Evolutionary conservation across 2,888 invertebrate species (phyloP).

Genomic region (Meloe dianella): DNA sequence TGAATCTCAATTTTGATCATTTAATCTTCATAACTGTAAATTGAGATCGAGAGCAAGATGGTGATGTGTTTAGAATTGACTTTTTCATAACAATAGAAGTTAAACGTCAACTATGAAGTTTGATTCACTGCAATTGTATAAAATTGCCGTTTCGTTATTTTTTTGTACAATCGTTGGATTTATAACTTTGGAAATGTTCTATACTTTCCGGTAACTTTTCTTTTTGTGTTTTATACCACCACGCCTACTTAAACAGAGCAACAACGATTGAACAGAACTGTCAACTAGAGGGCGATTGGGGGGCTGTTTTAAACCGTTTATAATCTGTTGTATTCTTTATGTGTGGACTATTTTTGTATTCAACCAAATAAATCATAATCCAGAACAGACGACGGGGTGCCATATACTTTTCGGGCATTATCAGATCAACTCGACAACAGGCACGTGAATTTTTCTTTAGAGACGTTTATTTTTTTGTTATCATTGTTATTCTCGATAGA

Average conservation of each 20-base stretch:
- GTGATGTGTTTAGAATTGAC: neutral
- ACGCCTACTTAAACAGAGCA: neutral
- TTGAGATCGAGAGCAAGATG: neutral
- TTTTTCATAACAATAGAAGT: too few species aligned
- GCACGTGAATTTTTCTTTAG: neutral
- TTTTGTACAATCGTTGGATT: neutral
- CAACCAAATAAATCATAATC: conserved; percentile 1
- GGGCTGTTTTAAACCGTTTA: neutral
- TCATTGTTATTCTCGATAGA: neutral
- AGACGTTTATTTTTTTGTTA: neutral
- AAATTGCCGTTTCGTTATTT: too few species aligned
- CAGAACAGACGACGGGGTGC: neutral
- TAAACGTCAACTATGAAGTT: too few species aligned
- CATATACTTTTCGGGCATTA: neutral
- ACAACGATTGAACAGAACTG: neutral
- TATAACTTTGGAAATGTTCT: neutral
- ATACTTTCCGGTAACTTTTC: neutral
- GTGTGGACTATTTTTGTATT: neutral
- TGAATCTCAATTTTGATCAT: too few species aligned
- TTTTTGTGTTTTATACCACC: neutral
- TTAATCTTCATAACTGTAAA: neutral
- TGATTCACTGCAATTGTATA: too few species aligned
- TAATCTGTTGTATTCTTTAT: conserved; percentile 2
- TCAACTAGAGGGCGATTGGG: neutral
- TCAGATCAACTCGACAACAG: neutral